Evolutionary conservation across 2,113 vertebrate species (phyloP).

Genomic region (Siphamia tubifer): DNA sequence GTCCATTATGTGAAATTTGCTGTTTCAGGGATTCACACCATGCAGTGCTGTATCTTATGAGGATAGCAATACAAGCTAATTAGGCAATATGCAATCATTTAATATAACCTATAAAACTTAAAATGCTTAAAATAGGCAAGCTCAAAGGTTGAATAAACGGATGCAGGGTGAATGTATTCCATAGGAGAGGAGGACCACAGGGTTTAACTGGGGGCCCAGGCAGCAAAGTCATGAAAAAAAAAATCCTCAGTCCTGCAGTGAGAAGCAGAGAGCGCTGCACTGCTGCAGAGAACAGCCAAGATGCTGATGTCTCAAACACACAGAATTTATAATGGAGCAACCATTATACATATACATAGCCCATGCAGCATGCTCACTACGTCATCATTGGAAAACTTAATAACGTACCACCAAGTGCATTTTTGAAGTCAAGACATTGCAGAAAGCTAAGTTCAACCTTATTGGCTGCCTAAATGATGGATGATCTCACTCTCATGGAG

Average conservation of each 20-base stretch:
- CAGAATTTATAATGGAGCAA: slow-evolving; percentile 15
- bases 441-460: slow-evolving; percentile 47
- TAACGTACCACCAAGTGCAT: not conserved
- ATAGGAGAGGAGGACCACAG: slow-evolving; percentile 14
- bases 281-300: slow-evolving; percentile 66
- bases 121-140: slow-evolving; percentile 5
- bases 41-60: not conserved
- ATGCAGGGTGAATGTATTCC: slow-evolving; percentile 15
- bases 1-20: slow-evolving; percentile 11
- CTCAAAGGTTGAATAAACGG: not conserved
- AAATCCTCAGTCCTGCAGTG: slow-evolving; percentile 50
- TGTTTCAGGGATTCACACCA: slow-evolving; percentile 37
- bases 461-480: slow-evolving; percentile 64
- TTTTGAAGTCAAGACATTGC: slow-evolving; percentile 38
- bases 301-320: slow-evolving; percentile 37
- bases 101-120: not conserved
- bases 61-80: slow-evolving; percentile 1
- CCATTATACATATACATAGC: slow-evolving; percentile 18
- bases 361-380: slow-evolving; percentile 17
- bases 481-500: slow-evolving; percentile 58
- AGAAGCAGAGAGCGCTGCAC: slow-evolving; percentile 58
- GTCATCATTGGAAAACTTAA: slow-evolving; percentile 6
- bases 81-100: not conserved
- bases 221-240: slow-evolving; percentile 45
- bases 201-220: slow-evolving; percentile 35